Percentiles rank a stretch among this genome's conserved stretches.
Evolutionary conservation across 2,113 vertebrate species (phyloP).

Genomic region (Thalassoma bifasciatum): DNA sequence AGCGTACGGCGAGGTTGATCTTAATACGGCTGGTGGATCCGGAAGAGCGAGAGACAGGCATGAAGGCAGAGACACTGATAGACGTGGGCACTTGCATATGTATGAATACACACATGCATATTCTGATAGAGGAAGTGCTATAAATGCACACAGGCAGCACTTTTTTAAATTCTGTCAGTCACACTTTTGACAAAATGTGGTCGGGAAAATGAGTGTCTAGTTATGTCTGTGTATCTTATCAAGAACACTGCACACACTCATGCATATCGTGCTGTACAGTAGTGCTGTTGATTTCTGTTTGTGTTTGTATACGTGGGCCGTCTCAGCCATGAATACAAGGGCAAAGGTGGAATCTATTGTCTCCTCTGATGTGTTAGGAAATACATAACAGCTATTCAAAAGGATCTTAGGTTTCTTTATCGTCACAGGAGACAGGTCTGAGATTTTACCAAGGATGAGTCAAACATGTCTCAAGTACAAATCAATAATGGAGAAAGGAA

Average conservation of each 20-base stretch:
- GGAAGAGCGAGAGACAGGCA: constrained; percentile 53
- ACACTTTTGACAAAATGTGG: constrained; percentile 7
- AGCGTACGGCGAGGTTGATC: constrained; percentile 56
- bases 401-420: too few species aligned
- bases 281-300: too few species aligned
- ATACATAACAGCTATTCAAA: too few species aligned
- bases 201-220: background rate
- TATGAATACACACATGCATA: constrained; percentile 80
- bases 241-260: background rate
- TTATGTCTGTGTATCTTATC: constrained; percentile 28
- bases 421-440: too few species aligned
- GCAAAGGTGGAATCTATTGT: too few species aligned
- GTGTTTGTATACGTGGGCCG: too few species aligned
- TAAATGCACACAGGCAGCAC: constrained; percentile 37
- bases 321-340: too few species aligned
- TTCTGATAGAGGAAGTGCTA: constrained; percentile 64
- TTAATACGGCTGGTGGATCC: constrained; percentile 63
- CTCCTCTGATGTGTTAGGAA: too few species aligned
- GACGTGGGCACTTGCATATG: constrained; percentile 71
- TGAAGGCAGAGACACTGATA: constrained; percentile 69
- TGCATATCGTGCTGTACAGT: too few species aligned
- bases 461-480: too few species aligned
- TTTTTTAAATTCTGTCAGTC: constrained; percentile 49
- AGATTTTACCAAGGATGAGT: too few species aligned
- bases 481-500: too few species aligned